Evolutionary conservation across 2,113 vertebrate genomes (phyloP).

Genomic region (Panthera uncia): DNA sequence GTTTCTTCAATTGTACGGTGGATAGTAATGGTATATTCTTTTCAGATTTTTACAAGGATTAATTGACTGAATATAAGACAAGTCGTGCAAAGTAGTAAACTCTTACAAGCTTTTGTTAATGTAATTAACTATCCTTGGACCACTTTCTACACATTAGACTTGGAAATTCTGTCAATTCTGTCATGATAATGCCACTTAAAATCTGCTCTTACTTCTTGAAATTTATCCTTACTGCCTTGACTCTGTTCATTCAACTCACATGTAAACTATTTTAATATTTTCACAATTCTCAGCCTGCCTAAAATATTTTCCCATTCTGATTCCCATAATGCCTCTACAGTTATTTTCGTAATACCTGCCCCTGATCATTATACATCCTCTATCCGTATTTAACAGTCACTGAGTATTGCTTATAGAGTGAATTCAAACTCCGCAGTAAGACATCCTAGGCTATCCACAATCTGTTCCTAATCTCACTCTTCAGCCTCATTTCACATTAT

Average conservation of each 20-base stretch:
- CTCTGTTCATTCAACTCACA: neutral
- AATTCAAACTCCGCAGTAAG: slow-evolving; percentile 56
- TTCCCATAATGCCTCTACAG: neutral
- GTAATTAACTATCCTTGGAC: neutral
- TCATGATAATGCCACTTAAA: neutral
- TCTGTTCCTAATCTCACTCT: slow-evolving; percentile 77
- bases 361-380: slow-evolving; percentile 13
- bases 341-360: neutral
- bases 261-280: neutral
- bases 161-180: neutral
- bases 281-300: neutral
- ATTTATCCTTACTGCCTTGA: neutral
- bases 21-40: neutral
- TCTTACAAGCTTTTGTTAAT: neutral
- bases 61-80: neutral
- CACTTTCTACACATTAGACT: neutral
- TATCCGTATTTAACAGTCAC: slow-evolving; percentile 65
- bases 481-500: slow-evolving; percentile 80
- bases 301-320: neutral
- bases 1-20: slow-evolving; percentile 1
- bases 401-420: slow-evolving; percentile 72
- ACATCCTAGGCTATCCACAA: slow-evolving; percentile 55
- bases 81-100: neutral
- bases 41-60: neutral
- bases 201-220: neutral